phyloP scores from a whole-genome alignment of 2,113 vertebrate species.

The Rhinolophus sinicus region DNA sequence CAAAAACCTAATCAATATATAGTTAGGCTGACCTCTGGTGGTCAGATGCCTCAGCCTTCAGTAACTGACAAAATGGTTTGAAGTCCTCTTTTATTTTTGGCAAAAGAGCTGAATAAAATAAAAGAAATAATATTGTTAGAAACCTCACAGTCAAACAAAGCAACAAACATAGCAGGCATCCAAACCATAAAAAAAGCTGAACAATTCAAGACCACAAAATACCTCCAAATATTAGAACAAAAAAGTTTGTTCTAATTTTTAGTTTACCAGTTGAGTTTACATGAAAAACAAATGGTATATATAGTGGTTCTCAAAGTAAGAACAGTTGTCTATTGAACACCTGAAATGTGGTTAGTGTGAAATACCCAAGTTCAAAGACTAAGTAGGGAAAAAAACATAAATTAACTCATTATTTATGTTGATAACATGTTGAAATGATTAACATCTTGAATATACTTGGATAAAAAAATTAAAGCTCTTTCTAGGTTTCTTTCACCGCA shows the following conservation, averaged over 20 bases:
- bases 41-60: conserved; percentile 29
- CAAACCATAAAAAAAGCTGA: background rate
- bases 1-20: background rate
- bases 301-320: background rate
- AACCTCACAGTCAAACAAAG: background rate
- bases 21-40: conserved; percentile 75
- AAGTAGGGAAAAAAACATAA: background rate
- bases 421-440: background rate
- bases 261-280: background rate
- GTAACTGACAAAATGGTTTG: background rate
- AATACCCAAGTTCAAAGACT: background rate
- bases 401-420: background rate
- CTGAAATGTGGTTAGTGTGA: background rate
- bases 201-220: background rate
- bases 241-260: conserved; percentile 25
- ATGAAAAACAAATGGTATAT: conserved; percentile 35
- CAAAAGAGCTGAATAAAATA: conserved; percentile 14
- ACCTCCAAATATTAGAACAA: background rate
- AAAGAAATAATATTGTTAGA: background rate
- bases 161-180: background rate
- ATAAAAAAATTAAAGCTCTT: conserved; percentile 22
- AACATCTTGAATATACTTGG: background rate
- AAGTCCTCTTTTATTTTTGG: background rate
- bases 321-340: background rate
- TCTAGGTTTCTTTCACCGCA: background rate